phyloP scores from a whole-genome alignment of 2,113 vertebrate species.

The Ivindomyrus marchei region DNA sequence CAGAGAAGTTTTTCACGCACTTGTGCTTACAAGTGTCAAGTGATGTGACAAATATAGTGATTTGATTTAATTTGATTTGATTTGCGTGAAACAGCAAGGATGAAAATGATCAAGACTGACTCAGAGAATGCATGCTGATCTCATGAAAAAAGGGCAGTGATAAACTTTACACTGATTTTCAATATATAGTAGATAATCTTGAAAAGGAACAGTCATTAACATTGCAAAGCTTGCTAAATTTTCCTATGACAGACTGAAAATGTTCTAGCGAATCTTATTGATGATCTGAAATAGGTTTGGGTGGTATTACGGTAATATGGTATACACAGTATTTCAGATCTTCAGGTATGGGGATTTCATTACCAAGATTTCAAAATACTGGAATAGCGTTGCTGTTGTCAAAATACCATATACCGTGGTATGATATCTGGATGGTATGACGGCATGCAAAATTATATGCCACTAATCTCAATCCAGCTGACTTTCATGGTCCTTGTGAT shows the following conservation, averaged over 20 bases:
- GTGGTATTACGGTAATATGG: background rate
- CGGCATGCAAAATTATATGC: background rate
- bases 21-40: background rate
- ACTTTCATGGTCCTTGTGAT: background rate
- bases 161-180: background rate
- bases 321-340: background rate
- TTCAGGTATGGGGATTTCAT: conserved; percentile 21
- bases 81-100: background rate
- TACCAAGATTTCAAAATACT: background rate
- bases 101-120: background rate
- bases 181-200: background rate
- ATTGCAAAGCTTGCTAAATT: background rate
- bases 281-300: background rate
- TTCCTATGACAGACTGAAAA: background rate
- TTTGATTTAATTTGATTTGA: background rate
- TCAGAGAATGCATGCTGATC: background rate
- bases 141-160: background rate
- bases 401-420: background rate
- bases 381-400: background rate
- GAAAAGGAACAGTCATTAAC: background rate
- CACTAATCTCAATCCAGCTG: background rate
- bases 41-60: background rate
- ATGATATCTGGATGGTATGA: background rate
- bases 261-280: background rate
- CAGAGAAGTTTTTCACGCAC: background rate